These are phyloP conservation scores for Corapipo altera DNA, from an alignment of 2,113 vertebrate genomes.

Conservation along the genomic window DNA sequence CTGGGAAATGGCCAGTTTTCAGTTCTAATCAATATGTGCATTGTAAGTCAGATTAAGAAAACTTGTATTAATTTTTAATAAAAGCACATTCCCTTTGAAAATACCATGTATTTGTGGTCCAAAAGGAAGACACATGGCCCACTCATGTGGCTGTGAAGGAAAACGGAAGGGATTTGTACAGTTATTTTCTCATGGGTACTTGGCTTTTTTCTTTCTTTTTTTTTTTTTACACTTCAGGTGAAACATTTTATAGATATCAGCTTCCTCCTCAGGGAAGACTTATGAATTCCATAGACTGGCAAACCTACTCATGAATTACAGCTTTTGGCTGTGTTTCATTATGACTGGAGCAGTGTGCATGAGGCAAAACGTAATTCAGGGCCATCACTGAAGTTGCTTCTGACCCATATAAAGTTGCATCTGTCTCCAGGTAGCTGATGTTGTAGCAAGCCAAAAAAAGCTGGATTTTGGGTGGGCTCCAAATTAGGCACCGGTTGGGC, in stretches of 20 bases:
- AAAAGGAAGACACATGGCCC: background rate
- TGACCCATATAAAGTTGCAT: background rate
- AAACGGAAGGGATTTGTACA: background rate
- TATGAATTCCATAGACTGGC: constrained; percentile 17
- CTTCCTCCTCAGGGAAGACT: constrained; percentile 15
- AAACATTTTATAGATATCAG: background rate
- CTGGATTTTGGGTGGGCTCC: background rate
- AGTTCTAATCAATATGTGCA: background rate
- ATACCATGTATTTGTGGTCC: background rate
- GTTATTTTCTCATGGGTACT: background rate
- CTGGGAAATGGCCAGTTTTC: background rate
- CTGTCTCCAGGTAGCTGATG: background rate
- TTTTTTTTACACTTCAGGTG: background rate
- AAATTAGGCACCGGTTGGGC: background rate
- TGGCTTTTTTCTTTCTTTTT: background rate
- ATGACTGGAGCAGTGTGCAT: background rate
- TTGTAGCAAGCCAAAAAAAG: background rate
- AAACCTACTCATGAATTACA: background rate
- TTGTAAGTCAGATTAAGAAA: background rate
- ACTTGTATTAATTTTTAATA: background rate
- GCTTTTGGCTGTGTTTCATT: background rate
- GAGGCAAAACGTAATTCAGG: background rate
- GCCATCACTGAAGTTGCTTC: background rate
- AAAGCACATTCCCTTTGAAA: background rate
- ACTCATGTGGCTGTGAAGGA: background rate